Evolutionary conservation across 2,888 invertebrate genomes (phyloP), one percentile per base, ranked within the genome.

Genomic region (Andrena bucephala): DNA sequence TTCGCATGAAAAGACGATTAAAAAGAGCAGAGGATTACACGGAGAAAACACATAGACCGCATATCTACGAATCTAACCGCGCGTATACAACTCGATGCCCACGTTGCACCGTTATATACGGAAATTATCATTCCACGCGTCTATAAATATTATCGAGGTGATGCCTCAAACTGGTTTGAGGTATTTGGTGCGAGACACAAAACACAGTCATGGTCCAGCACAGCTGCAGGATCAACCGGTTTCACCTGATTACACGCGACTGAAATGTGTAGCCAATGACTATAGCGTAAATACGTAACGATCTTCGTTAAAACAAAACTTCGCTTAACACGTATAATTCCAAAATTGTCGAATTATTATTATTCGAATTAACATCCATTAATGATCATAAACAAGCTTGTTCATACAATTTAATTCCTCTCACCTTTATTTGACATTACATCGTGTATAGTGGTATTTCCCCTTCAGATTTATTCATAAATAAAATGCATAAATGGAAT

Each of bases 191-290:
- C 67, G 77, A 77, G 72, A 76, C 63, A 77, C 75, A 83, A 85
- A 89, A 86, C 79, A 76, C 69, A 74, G 76, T 66, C 60, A 62
- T 80, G 66, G 79, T 83, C 82, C 82, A 77, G 77, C 76, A 79
- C 81, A 84, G 81, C 85, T 85, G 78, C 78, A 74, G 62, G 76
- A 79, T 81, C 66, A 89, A 89, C 89, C 85, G 89, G 89, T 89
- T 89, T 42, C 79, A 62, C 66, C 75, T 77, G 73, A 81, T 67
- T 66, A 54, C 52, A 29, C 5, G 59, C 71, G 76, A 85, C 68
- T 54, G 52, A 42, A 8, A 13, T 73, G 10, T 63, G 54, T 33
- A 70, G 8, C 60, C 59, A 62, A 65, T 62, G 36, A 65, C 16
- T 59, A 50, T 48, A 60, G 33, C 33, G 27, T 60, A 62, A 62